A percentile compares a stretch with the other conserved stretches of the same genome.
Evolutionary conservation across 1,140 invertebrate genomes (phyloP).

Genomic region (Neodiprion virginianus): DNA sequence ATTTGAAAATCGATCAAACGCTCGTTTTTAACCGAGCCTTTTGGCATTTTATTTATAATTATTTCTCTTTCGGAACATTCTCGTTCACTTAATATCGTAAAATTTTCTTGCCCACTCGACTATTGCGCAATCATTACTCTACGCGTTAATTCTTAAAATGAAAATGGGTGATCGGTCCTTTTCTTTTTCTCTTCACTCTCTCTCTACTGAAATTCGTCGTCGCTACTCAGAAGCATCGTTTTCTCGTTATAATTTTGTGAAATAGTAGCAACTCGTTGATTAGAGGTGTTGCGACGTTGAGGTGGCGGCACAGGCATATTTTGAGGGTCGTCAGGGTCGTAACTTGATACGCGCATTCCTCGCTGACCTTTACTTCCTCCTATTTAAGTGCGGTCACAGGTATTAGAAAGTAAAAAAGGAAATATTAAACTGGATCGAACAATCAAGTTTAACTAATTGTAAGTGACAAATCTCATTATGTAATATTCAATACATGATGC

Average conservation of each 20-base stretch:
- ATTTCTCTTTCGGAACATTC: no score
- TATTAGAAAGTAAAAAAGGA: not conserved
- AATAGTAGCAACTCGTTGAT: conserved; percentile 78
- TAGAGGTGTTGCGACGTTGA: conserved; percentile 64
- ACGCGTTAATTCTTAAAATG: no score
- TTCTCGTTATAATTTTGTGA: conserved; percentile 93
- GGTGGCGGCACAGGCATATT: conserved; percentile 62
- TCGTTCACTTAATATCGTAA: no score
- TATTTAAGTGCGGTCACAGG: conserved; percentile 33
- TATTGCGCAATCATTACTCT: no score
- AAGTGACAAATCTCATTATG: not conserved
- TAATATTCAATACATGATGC: no score
- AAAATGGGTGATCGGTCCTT: no score
- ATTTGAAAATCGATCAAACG: no score
- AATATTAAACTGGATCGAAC: not conserved
- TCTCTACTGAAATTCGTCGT: conserved; percentile 92
- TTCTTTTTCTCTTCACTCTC: no score
- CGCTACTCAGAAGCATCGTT: conserved; percentile 93
- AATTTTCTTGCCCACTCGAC: no score
- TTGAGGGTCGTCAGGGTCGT: conserved; percentile 72
- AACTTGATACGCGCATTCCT: conserved; percentile 70
- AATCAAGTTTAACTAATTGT: not conserved
- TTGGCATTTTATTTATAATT: no score
- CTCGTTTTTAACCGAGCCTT: no score
- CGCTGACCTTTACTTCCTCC: conserved; percentile 70